Base-by-base conservation (phyloP, 2,113 vertebrate genomes). In the Callionymus lyra region DNA sequence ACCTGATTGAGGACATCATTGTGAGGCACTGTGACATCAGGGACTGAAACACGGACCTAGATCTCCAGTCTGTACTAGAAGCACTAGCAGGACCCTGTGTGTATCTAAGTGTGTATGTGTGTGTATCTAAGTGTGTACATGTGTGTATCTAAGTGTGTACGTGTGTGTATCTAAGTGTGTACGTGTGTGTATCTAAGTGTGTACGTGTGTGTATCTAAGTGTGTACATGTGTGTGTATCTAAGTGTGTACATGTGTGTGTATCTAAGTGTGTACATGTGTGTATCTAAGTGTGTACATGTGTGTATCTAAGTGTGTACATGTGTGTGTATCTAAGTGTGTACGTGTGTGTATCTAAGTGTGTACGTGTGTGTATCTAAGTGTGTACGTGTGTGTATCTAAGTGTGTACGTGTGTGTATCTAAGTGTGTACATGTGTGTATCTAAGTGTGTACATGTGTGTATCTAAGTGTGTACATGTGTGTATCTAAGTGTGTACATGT, bases 31-130 rank as follows among this genome's bases (percentile, higher is more conserved):
- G n/a, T n/a, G n/a, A n/a, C n/a, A n/a, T n/a, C n/a, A n/a, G n/a
- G n/a, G n/a, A n/a, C n/a, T n/a, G n/a, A n/a, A n/a, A n/a, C n/a
- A n/a, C n/a, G n/a, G n/a, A n/a, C n/a, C n/a, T n/a, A n/a, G n/a
- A n/a, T n/a, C n/a, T n/a, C n/a, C n/a, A n/a, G n/a, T n/a, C n/a
- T n/a, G n/a, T n/a, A n/a, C 93, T 43, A 81, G 76, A 46, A 82
- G 84, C 14, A 92, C 86, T 92, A 93, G 95, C 96, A 72, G n/a
- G 18, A n/a, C 3, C 1, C 6, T 1, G 11, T 34, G 10, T n/a
- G n/a, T n/a, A n/a, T n/a, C 35, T 8, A 3, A 14, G 1, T 11
- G 33, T n/a, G 6, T 14, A 3, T 12, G 1, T 1, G 11, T 34
- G 10, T n/a, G n/a, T n/a, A n/a, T n/a, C 35, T 8, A 3, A 14